phyloP scores from a whole-genome alignment of 2,113 vertebrate genomes.

The Scomber colias region DNA sequence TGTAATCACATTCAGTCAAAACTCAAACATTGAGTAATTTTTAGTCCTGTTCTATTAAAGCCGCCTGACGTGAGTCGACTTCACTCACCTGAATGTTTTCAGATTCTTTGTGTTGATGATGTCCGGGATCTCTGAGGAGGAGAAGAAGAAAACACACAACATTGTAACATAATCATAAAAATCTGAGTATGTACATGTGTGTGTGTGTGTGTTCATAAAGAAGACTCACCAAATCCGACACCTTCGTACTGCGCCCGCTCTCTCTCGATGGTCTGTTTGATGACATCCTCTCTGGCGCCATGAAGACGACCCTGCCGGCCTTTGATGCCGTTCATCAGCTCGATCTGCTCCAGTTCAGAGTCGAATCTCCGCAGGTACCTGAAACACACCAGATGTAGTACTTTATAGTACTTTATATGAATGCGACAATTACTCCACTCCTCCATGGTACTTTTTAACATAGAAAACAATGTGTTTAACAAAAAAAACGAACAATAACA shows the following conservation, averaged over 20 bases:
- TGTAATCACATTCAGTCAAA: too few species aligned
- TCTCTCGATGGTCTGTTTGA: constrained; percentile 92
- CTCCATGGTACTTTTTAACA: too few species aligned
- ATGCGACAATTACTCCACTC: too few species aligned
- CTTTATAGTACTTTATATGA: too few species aligned
- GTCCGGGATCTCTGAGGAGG: constrained; percentile 92
- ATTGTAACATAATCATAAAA: neutral
- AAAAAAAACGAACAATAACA: too few species aligned
- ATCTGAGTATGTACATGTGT: neutral
- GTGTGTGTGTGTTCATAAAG: neutral
- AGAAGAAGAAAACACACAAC: constrained; percentile 14
- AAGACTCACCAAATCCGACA: constrained; percentile 88
- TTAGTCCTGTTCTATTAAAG: neutral
- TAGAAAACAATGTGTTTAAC: too few species aligned
- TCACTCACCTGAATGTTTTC: constrained; percentile 90
- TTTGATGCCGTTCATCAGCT: constrained; percentile 93
- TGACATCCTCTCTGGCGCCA: constrained; percentile 87
- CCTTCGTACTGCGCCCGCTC: constrained; percentile 89
- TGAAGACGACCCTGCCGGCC: constrained; percentile 93
- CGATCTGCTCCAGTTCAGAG: constrained; percentile 93
- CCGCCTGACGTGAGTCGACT: neutral
- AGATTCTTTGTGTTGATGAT: constrained; percentile 91
- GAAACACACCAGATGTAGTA: neutral
- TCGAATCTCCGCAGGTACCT: constrained; percentile 94
- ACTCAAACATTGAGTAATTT: too few species aligned